Conservation (phyloP, 2,113 vertebrate genomes). For the Sebastes fasciatus region DNA sequence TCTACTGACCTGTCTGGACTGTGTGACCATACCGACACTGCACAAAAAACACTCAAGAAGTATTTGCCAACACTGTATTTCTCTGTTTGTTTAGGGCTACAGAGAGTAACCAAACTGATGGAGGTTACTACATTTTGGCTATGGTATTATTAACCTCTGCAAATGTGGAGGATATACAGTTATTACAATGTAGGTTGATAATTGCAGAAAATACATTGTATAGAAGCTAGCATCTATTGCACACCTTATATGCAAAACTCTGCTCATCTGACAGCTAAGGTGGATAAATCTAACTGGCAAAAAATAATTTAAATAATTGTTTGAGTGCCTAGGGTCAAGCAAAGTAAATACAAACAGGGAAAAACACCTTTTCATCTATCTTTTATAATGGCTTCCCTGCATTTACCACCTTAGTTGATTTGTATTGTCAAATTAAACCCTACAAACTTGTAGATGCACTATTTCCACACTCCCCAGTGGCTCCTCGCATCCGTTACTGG, state of each 20-base stretch:
- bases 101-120: neutral
- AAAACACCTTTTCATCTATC: neutral
- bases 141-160: neutral
- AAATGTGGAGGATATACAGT: neutral
- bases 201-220: neutral
- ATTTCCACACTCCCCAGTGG: neutral
- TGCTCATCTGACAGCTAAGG: neutral
- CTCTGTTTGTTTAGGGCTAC: neutral
- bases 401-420: neutral
- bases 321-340: neutral
- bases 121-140: neutral
- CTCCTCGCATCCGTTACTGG: constrained; percentile 9
- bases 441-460: neutral
- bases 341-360: no score
- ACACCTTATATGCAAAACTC: neutral
- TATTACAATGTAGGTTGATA: neutral
- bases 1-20: constrained; percentile 18
- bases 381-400: neutral
- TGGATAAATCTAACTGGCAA: neutral
- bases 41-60: neutral
- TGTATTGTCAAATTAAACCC: neutral
- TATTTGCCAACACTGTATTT: neutral
- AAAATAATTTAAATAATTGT: neutral
- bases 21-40: neutral
- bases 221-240: neutral